Evolutionary conservation across 1,140 invertebrate species (phyloP).

Genomic region (Drosophila nigrodunni): DNA sequence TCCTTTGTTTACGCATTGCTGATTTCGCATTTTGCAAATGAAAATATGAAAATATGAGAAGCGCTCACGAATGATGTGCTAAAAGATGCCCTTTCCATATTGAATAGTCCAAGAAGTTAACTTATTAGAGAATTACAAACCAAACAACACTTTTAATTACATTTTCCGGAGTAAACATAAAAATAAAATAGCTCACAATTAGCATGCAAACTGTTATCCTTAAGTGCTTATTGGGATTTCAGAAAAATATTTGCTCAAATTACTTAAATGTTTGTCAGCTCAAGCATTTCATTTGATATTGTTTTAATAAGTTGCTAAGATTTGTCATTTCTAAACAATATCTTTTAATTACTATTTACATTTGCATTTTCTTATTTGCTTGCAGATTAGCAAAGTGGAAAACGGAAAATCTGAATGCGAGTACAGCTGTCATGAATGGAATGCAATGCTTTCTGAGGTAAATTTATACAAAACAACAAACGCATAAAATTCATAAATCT

Average conservation of each 20-base stretch:
- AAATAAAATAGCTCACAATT: background rate
- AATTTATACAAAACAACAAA: conserved; percentile 33
- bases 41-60: conserved; percentile 34
- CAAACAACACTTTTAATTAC: too few species aligned
- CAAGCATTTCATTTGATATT: conserved; percentile 36
- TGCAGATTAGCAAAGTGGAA: conserved; percentile 45
- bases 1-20: conserved; percentile 49
- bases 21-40: conserved; percentile 48
- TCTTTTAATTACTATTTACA: conserved; percentile 58
- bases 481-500: conserved; percentile 3
- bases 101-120: too few species aligned
- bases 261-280: conserved; percentile 25
- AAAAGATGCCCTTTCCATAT: background rate
- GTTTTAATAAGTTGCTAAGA: conserved; percentile 8
- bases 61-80: background rate
- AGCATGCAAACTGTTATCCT: conserved; percentile 16
- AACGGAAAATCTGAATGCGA: conserved; percentile 15
- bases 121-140: too few species aligned
- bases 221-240: conserved; percentile 25
- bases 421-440: conserved; percentile 7
- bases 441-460: conserved; percentile 45
- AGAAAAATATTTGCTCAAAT: conserved; percentile 32
- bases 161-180: background rate
- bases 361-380: conserved; percentile 51
- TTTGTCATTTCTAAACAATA: conserved; percentile 26